Base-by-base conservation (phyloP, 2,797 vertebrate genomes). In the Myripristis murdjan region DNA sequence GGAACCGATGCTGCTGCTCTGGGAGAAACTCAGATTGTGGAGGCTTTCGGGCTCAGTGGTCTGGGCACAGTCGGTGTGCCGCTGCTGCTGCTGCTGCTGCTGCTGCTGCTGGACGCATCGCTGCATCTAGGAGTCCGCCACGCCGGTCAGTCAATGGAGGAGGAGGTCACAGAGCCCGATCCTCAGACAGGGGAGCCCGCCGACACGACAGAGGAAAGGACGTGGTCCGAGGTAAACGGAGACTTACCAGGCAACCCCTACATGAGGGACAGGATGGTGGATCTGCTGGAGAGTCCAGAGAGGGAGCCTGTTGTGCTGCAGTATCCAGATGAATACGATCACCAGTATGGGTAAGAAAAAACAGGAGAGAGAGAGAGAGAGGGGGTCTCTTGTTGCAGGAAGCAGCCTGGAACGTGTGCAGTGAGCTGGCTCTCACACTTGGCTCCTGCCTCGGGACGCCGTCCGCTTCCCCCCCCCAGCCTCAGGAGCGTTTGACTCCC, bases 151-250 rank as follows among this genome's bases (percentile, higher is more conserved):
- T 61, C 28, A 65, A 95, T 95, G 94, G 94, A 94, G 91, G 92
- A 92, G 92, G 94, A 92, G 91, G 92, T 91, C 87, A 87, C 80
- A 5, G 86, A 89, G 78, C 81, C 82, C 6, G 88, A 87, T 84
- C 85, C 85, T 69, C 88, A 64, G 63, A 57, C 75, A 9, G 56
- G 11, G 75, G 84, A 87, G 79, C 84, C 82, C 73, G 18, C 58
- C 12, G 70, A 63, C 55, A 53, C 39, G 61, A 20, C 57, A 1
- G 52, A 57, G 5, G 64, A 28, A 10, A 75, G 44, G 64, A 81
- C 65, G 0, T 75, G 56, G 65, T 87, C 86, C 1, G 88, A 92
- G 85, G 86, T 84, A 7, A 93, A 92, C 35, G 90, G 91, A 79
- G 91, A 89, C 47, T 64, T 92, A 70, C 90, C 81, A 0, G 88